phyloP scores from a whole-genome alignment of 2,888 invertebrate genomes.

The Synanthedon andrenaeformis region DNA sequence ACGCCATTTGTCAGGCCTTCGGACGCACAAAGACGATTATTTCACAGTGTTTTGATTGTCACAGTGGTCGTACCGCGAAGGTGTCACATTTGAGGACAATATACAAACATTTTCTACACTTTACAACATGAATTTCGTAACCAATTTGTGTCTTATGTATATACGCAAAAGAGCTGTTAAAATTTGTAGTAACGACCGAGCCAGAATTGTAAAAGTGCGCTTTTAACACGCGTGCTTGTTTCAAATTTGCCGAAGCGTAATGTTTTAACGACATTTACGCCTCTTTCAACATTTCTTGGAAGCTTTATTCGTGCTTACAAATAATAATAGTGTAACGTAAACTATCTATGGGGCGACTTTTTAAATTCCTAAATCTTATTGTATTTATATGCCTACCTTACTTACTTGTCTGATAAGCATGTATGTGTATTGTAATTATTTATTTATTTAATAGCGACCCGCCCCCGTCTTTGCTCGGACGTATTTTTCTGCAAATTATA shows the following conservation, averaged over 20 bases:
- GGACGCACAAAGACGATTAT: constrained; percentile 40
- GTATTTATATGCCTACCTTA: too few species aligned
- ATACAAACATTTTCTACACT: constrained; percentile 14
- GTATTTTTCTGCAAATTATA: too few species aligned
- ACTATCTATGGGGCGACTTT: too few species aligned
- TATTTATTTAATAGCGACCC: too few species aligned
- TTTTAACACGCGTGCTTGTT: constrained; percentile 15
- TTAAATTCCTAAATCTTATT: too few species aligned
- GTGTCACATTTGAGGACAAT: constrained; percentile 24
- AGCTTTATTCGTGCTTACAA: too few species aligned
- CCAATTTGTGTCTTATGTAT: not conserved
- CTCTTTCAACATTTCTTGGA: too few species aligned
- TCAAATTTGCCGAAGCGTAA: constrained; percentile 36
- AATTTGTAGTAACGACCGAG: not conserved
- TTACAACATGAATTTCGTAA: constrained; percentile 6
- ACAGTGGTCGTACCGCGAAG: constrained; percentile 30
- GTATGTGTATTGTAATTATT: too few species aligned
- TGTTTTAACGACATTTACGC: constrained; percentile 20
- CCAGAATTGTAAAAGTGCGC: not conserved
- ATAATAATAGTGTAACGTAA: too few species aligned
- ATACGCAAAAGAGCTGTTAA: not conserved
- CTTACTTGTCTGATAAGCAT: too few species aligned
- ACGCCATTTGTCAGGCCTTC: constrained; percentile 34
- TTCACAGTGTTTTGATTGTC: constrained; percentile 56
- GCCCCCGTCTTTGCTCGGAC: too few species aligned